phyloP scores from a whole-genome alignment of 64 coral and sea anemone species.

The Dendrophyllia cribrosa region DNA sequence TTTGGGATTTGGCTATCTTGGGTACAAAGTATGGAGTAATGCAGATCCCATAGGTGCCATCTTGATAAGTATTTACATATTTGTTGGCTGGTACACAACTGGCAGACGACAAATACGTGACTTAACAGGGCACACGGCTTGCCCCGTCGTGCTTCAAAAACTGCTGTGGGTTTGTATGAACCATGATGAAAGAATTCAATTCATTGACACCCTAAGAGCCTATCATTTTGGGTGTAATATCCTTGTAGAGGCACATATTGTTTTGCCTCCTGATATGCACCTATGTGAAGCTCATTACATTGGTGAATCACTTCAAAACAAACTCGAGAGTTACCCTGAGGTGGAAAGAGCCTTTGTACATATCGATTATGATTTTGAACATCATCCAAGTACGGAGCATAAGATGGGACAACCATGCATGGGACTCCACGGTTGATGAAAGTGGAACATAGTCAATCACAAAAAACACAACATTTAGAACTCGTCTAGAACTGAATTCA shows the following conservation, averaged over 20 bases:
- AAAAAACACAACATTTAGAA: too few relatives aligned
- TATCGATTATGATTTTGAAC: conserved; percentile 98
- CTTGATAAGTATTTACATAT: conserved; percentile 93
- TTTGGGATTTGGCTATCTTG: conserved; percentile 88
- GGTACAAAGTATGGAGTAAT: conserved; percentile 90
- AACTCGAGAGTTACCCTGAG: conserved; percentile 82
- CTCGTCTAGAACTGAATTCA: too few relatives aligned
- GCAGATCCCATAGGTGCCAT: conserved; percentile 94
- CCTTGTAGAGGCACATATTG: conserved; percentile 98
- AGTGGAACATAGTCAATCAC: too few relatives aligned
- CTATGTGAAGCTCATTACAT: conserved; percentile 97
- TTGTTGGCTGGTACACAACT: conserved; percentile 85
- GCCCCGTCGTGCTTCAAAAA: conserved; percentile 76
- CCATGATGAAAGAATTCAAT: conserved; percentile 89
- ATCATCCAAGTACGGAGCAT: conserved; percentile 71
- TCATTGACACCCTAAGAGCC: conserved; percentile 92
- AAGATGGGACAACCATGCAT: conserved; percentile 55
- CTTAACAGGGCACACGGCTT: conserved; percentile 85
- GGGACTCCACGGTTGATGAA: too few relatives aligned
- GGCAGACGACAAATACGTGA: conserved; percentile 79
- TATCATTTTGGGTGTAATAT: conserved; percentile 96
- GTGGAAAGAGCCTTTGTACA: conserved; percentile 99
- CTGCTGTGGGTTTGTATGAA: conserved; percentile 88
- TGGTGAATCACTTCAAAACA: conserved; percentile 94
- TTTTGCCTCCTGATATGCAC: conserved; percentile 77